Base-by-base conservation (phyloP, 2,113 vertebrate species). In the Neolamprologus caudopunctatus region DNA sequence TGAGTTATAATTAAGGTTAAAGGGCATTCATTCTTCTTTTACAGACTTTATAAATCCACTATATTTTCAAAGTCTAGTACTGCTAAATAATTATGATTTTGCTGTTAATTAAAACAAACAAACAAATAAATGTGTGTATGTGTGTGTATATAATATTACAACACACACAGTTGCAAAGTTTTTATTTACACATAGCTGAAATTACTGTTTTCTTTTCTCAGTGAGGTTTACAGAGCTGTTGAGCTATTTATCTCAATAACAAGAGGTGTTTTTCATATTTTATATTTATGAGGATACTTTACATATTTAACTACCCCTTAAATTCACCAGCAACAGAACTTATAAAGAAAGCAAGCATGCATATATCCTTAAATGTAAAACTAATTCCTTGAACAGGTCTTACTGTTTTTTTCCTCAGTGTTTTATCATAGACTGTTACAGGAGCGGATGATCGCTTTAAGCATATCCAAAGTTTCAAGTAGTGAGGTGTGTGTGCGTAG, bases 1-100 rank as follows among this genome's bases (percentile, higher is more conserved):
- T 71, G 66, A 71, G 66, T 71, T 42, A 42, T 71, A 24, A 42
- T 71, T 42, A 71, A 71, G 37, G 66, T 71, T 71, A 40, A 71
- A 71, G n/a, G n/a, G 3, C n/a, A 6, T 71, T 71, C 37, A 21
- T 71, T 71, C 66, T 40, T 40, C 35, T 24, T 42, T 71, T 71
- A 24, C n/a, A 71, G 37, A 42, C 12, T 42, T 71, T 24, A 40
- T 40, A 71, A 40, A 24, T 42, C 35, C 35, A 71, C n/a, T 71
- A 24, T 40, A 13, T 40, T 68, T 66, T 66, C 33, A 66, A 68
- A 71, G n/a, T 71, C 35, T 24, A 71, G 19, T 21, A 71, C n/a
- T 71, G 35, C n/a, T 71, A 71, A 71, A 71, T 71, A 71, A 42
- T 71, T 71, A 24, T 6, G 12, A 71, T 71, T 9, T 42, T 42